A percentile compares a stretch with the other conserved stretches of the same genome.
phyloP scores from a whole-genome alignment of 1,140 invertebrate species.

The Pogonognathellus flavescens region DNA sequence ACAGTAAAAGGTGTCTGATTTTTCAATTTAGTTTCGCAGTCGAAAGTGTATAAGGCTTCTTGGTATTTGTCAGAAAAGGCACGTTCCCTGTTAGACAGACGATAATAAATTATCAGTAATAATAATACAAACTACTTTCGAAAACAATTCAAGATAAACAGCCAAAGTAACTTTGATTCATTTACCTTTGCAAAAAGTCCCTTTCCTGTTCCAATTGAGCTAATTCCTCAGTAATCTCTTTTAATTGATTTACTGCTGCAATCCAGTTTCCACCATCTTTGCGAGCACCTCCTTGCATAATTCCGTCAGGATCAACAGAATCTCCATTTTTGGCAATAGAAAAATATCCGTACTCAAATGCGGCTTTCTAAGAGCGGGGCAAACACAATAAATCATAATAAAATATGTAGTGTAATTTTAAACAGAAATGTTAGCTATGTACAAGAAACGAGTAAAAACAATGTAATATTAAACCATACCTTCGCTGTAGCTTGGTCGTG shows the following conservation, averaged over 20 bases:
- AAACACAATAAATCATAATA: slow-evolving; percentile 10
- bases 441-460: too few species aligned
- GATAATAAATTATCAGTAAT: too few species aligned
- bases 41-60: too few species aligned
- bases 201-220: too few species aligned
- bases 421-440: slow-evolving; percentile 39
- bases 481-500: slow-evolving; percentile 84
- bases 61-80: too few species aligned
- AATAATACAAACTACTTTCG: slow-evolving; percentile 10
- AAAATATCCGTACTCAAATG: slow-evolving; percentile 83
- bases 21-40: too few species aligned
- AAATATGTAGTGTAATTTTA: neutral
- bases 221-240: neutral
- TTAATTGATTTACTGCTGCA: slow-evolving; percentile 10
- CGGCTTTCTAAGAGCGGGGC: slow-evolving; percentile 71
- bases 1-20: too few species aligned
- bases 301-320: slow-evolving; percentile 89
- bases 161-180: too few species aligned
- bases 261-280: slow-evolving; percentile 46
- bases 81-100: too few species aligned
- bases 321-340: slow-evolving; percentile 94
- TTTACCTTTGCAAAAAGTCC: neutral
- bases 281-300: slow-evolving; percentile 78
- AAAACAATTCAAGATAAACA: neutral
- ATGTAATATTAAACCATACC: too few species aligned